A percentile compares a stretch with the other conserved stretches of the same genome.
phyloP scores from a whole-genome alignment of 2,888 invertebrate genomes.

The Chrysopilus asiliformis region DNA sequence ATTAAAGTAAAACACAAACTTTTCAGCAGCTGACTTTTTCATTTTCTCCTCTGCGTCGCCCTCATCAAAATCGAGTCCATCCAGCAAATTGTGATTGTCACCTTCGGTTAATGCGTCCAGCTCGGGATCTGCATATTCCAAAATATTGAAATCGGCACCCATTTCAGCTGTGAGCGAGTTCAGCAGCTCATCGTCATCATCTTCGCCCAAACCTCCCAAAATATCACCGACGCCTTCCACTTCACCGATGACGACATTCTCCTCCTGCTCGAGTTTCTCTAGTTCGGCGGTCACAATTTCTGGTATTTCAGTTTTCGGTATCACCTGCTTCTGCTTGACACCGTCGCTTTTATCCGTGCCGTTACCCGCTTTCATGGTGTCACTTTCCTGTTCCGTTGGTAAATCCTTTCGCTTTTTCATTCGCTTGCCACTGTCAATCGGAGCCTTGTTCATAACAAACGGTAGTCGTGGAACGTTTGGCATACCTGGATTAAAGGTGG shows the following conservation, averaged over 20 bases:
- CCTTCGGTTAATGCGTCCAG: slow-evolving; percentile 66
- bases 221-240: slow-evolving; percentile 63
- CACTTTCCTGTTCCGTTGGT: slow-evolving; percentile 14
- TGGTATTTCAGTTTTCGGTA: slow-evolving; percentile 39
- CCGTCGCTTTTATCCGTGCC: slow-evolving; percentile 18
- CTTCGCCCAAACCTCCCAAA: slow-evolving; percentile 68
- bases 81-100: slow-evolving; percentile 72
- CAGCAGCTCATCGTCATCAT: slow-evolving; percentile 78
- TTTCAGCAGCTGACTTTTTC: slow-evolving; percentile 24
- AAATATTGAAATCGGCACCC: slow-evolving; percentile 87
- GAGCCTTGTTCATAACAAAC: slow-evolving; percentile 2
- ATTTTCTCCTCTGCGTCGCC: slow-evolving; percentile 48
- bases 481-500: not conserved
- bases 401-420: slow-evolving; percentile 6
- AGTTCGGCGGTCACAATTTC: slow-evolving; percentile 54
- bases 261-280: slow-evolving; percentile 52
- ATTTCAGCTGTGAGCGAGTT: slow-evolving; percentile 63
- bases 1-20: slow-evolving; percentile 2
- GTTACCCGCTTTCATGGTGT: slow-evolving; percentile 17
- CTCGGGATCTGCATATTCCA: slow-evolving; percentile 92
- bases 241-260: slow-evolving; percentile 45
- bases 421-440: not conserved
- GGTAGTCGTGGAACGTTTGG: not conserved
- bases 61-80: slow-evolving; percentile 70
- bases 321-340: slow-evolving; percentile 8